Percentiles rank a stretch among this genome's conserved stretches.
Conservation (phyloP, 2,113 vertebrate genomes). For the Beaufortia kweichowensis region DNA sequence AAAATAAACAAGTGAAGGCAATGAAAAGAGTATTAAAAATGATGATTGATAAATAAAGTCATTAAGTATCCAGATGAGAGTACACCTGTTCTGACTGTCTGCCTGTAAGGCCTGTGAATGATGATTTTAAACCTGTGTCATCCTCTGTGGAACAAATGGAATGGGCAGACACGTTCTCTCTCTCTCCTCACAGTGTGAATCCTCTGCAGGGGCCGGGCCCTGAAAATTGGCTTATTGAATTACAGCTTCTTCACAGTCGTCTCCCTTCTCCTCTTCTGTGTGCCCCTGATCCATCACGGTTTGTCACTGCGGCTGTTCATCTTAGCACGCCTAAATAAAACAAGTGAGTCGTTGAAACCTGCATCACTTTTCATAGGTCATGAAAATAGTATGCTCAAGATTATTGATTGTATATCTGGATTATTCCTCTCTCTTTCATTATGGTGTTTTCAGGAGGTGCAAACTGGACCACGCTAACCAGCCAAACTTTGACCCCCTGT, state of each 20-base stretch:
- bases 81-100: conserved; percentile 10
- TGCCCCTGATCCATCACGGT: conserved; percentile 79
- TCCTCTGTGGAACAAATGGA: conserved; percentile 5
- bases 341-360: conserved; percentile 33
- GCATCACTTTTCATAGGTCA: conserved; percentile 18
- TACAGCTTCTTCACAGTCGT: conserved; percentile 73
- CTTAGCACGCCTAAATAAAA: conserved; percentile 75
- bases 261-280: conserved; percentile 64
- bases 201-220: conserved; percentile 69
- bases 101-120: neutral
- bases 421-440: neutral
- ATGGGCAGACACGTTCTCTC: neutral
- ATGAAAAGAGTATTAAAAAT: too few relatives aligned
- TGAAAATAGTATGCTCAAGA: neutral
- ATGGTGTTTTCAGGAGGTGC: too few relatives aligned
- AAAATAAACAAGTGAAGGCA: too few relatives aligned
- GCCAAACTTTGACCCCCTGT: neutral
- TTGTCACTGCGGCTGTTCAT: conserved; percentile 78
- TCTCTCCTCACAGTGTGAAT: conserved; percentile 62
- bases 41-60: neutral
- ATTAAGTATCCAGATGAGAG: conserved; percentile 28
- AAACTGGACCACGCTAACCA: too few relatives aligned
- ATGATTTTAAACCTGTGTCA: neutral
- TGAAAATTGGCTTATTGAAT: conserved; percentile 88
- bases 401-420: too few relatives aligned